Conservation (phyloP, 1,140 invertebrate species). For the Tetragnatha versicolor region DNA sequence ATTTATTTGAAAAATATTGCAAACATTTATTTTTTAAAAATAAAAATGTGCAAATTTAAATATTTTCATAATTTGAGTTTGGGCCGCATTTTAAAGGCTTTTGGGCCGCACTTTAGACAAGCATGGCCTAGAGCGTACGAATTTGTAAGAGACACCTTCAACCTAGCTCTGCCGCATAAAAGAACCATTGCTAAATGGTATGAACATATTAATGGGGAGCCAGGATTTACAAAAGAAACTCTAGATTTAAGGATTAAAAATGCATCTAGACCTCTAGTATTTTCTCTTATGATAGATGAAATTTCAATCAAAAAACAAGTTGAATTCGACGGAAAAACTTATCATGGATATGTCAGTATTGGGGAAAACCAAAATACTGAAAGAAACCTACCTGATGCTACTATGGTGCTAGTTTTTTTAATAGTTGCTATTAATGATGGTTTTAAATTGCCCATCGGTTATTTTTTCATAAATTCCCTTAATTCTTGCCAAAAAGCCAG, state of each 20-base stretch:
- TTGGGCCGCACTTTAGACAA: no score
- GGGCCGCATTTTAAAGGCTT: no score
- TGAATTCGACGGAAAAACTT: slow-evolving; percentile 50
- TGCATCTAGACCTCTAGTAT: neutral
- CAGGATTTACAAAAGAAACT: neutral
- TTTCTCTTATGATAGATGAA: slow-evolving; percentile 53
- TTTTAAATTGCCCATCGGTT: slow-evolving; percentile 62
- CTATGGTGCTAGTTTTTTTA: slow-evolving; percentile 62
- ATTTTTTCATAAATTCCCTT: slow-evolving; percentile 60
- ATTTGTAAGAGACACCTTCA: neutral
- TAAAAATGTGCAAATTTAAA: no score
- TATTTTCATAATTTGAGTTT: no score
- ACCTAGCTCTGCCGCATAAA: neutral
- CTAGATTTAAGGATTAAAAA: neutral
- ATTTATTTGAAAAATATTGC: no score
- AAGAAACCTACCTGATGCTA: slow-evolving; percentile 58
- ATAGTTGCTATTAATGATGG: slow-evolving; percentile 13
- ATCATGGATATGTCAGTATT: slow-evolving; percentile 43
- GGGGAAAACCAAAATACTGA: slow-evolving; percentile 55
- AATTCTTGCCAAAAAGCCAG: slow-evolving; percentile 57
- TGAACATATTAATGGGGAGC: neutral
- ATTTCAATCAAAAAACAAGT: slow-evolving; percentile 43
- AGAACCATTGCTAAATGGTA: neutral
- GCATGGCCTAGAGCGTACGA: neutral
- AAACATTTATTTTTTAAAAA: no score